phyloP scores from a whole-genome alignment of 2,113 vertebrate genomes.

The Cyanoliseus patagonus region DNA sequence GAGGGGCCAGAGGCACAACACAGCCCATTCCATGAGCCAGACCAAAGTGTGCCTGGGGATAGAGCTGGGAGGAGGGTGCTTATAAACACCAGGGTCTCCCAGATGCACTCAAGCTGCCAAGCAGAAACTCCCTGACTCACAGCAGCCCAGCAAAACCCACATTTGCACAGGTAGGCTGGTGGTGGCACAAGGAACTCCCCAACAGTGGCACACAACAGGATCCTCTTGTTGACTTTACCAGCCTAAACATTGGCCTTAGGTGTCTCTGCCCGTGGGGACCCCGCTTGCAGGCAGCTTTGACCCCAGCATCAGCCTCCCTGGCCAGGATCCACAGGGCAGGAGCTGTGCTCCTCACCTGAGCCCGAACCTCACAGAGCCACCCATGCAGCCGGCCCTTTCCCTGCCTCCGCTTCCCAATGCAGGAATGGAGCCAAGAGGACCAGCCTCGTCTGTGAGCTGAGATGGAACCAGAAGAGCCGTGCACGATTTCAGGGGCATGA shows the following conservation, averaged over 20 bases:
- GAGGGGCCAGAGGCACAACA: background rate
- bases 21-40: fast-evolving
- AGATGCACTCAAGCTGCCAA: background rate
- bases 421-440: background rate
- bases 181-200: background rate
- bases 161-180: background rate
- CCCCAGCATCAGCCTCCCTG: background rate
- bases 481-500: background rate
- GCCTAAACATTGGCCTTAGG: background rate
- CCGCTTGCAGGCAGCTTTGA: background rate
- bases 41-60: background rate
- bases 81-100: background rate
- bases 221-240: background rate
- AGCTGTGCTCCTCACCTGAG: background rate
- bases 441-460: background rate
- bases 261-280: background rate
- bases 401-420: fast-evolving
- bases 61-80: background rate
- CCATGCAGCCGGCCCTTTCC: background rate
- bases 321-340: background rate
- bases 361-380: background rate
- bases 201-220: background rate
- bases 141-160: background rate
- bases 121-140: background rate
- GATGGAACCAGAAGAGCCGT: background rate